Evolutionary conservation across 2,888 invertebrate species (phyloP).

Genomic region (Leptodirus hochenwartii): DNA sequence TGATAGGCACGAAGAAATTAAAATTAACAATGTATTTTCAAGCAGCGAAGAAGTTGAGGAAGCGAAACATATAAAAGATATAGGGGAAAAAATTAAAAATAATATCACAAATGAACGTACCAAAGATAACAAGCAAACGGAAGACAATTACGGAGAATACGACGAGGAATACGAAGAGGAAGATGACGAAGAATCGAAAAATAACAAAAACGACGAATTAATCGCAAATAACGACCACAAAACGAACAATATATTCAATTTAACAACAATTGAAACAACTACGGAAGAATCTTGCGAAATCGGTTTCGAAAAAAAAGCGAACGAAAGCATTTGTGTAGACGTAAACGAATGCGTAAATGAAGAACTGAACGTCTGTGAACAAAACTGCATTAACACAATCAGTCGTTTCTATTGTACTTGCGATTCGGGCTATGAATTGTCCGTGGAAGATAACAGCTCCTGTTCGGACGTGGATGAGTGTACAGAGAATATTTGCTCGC

Average conservation of each 20-base stretch:
- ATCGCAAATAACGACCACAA: background rate
- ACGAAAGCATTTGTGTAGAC: conserved; percentile 22
- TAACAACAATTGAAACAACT: conserved; percentile 1
- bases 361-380: conserved; percentile 30
- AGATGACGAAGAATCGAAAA: conserved; percentile 6
- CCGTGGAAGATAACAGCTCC: conserved; percentile 11
- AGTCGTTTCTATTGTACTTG: conserved; percentile 34
- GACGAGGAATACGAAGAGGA: conserved; percentile 8
- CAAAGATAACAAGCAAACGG: no score
- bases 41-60: no score
- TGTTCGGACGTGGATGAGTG: conserved; percentile 19
- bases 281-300: conserved; percentile 6
- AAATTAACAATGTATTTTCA: no score
- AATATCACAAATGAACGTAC: no score
- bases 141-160: conserved; percentile 8
- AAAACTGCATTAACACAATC: conserved; percentile 31
- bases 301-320: conserved; percentile 5
- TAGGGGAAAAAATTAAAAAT: no score
- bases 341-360: conserved; percentile 22
- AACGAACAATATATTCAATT: background rate
- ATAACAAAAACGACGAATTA: conserved; percentile 5
- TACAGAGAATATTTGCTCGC: conserved; percentile 21
- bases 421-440: conserved; percentile 25
- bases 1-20: no score
- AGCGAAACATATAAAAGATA: no score